Percentiles rank a stretch among this genome's conserved stretches.
These are phyloP conservation scores for Sipha flava DNA, from an alignment of 1,140 invertebrate species.

Conservation along the genomic window DNA sequence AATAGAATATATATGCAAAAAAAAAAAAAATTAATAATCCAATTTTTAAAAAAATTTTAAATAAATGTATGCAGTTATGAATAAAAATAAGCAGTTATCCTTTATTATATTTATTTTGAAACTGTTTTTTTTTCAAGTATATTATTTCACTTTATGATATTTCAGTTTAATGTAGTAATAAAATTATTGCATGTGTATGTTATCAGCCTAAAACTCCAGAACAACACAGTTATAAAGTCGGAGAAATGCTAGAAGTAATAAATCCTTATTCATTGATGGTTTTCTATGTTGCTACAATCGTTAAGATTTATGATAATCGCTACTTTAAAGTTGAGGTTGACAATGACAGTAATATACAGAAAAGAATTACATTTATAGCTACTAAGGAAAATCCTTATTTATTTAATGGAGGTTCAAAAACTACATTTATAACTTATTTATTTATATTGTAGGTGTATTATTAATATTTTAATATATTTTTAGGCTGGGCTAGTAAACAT, in stretches of 20 bases:
- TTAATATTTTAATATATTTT: not conserved
- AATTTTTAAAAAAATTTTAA: too few species aligned
- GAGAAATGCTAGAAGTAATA: constrained; percentile 16
- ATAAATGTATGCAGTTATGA: too few species aligned
- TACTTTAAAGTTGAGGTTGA: constrained; percentile 24
- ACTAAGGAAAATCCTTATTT: constrained; percentile 24
- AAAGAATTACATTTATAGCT: constrained; percentile 11
- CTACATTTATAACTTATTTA: not conserved
- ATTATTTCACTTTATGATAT: not conserved
- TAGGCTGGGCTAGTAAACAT: constrained; percentile 14
- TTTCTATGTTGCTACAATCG: constrained; percentile 1
- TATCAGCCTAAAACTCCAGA: not conserved
- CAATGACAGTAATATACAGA: not conserved
- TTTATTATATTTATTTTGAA: too few species aligned
- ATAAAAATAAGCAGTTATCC: too few species aligned
- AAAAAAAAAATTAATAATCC: too few species aligned
- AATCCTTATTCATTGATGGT: constrained; percentile 15
- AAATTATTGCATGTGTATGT: not conserved
- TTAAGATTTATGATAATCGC: constrained; percentile 13
- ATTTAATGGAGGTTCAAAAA: constrained; percentile 10
- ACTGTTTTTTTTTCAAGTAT: not conserved
- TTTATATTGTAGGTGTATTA: not conserved
- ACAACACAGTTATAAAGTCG: constrained; percentile 16
- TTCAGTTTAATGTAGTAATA: not conserved
- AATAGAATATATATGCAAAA: too few species aligned